These are phyloP conservation scores for Diadema setosum DNA, from an alignment of 35 echinoderm and acorn worm species.

Conservation along the genomic window DNA sequence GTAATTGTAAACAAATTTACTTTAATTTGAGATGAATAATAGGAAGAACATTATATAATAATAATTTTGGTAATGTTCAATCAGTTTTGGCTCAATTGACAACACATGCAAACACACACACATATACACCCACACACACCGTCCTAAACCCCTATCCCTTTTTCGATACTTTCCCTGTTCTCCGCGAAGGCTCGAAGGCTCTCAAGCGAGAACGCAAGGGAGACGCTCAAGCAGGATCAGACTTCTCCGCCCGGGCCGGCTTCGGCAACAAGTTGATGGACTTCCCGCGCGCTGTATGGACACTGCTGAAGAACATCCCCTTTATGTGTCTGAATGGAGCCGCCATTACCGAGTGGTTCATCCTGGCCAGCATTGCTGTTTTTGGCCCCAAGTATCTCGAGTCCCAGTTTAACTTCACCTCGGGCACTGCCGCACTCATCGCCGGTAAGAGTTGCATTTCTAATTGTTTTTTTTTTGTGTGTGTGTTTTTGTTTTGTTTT, in stretches of 20 bases:
- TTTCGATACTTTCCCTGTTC: too few species aligned
- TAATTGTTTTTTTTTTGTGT: too few species aligned
- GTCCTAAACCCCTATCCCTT: too few species aligned
- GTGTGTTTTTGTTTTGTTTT: too few species aligned
- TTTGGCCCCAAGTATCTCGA: constrained; percentile 89
- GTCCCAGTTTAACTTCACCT: constrained; percentile 58
- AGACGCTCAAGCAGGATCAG: constrained; percentile 4
- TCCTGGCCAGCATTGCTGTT: constrained; percentile 60
- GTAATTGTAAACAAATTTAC: too few species aligned
- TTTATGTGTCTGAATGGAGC: constrained; percentile 67
- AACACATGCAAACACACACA: too few species aligned
- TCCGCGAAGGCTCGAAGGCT: neutral
- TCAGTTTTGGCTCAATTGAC: too few species aligned
- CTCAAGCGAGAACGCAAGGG: neutral
- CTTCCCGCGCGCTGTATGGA: constrained; percentile 52
- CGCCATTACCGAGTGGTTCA: constrained; percentile 44
- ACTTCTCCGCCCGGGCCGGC: neutral
- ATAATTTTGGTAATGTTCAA: too few species aligned
- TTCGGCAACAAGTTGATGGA: constrained; percentile 45
- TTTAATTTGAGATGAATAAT: too few species aligned
- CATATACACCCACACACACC: too few species aligned
- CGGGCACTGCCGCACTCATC: constrained; percentile 55
- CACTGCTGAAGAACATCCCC: constrained; percentile 55
- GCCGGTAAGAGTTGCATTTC: constrained; percentile 17
- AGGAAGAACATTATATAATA: too few species aligned